Base-by-base conservation (phyloP, 2,797 vertebrate species). In the Xerus rutilus region DNA sequence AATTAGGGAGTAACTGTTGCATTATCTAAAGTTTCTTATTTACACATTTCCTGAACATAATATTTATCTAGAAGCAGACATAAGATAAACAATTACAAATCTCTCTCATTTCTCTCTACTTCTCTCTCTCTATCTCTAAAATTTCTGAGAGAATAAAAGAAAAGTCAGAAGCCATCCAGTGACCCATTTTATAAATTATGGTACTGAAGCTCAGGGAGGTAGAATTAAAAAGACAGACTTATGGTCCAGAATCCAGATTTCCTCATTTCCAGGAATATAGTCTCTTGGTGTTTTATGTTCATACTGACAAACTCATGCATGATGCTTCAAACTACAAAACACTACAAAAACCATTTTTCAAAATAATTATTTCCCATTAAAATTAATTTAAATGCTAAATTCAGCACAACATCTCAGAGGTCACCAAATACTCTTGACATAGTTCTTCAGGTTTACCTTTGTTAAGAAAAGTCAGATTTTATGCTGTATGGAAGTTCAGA, bases 311-410 rank as follows among this genome's bases (percentile, higher is more conserved):
- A 30, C 23, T 59, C 18, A 59, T 59, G 6, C 32, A 47, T 13
- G 52, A 17, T 65, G 35, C 39, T 86, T 94, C 18, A 88, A 93
- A 78, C 28, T 11, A 11, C 4, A 85, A 6, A 70, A 30, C 25
- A 35, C 87, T 88, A 47, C 28, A 85, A 59, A 83, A 54, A 8
- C 0, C 5, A 47, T 17, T 62, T 78, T 76, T 7, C 39, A 83
- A 93, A 84, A 64, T 35, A 43, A 65, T 39, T 14, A 35, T n/a
- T 18, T 76, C 62, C 72, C 45, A 54, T 2, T 86, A 77, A 57
- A 57, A 67, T 12, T 65, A 88, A 94, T 88, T 52, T 47, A 84
- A 87, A 82, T 86, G 54, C 43, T 81, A 93, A 85, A 69, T 85
- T 82, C 35, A 91, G 64, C 39, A 12, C 20, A 76, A 1, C 4